A percentile compares a stretch with the other conserved stretches of the same genome.
phyloP scores from a whole-genome alignment of 2,113 vertebrate species.

The Pantherophis guttatus region DNA sequence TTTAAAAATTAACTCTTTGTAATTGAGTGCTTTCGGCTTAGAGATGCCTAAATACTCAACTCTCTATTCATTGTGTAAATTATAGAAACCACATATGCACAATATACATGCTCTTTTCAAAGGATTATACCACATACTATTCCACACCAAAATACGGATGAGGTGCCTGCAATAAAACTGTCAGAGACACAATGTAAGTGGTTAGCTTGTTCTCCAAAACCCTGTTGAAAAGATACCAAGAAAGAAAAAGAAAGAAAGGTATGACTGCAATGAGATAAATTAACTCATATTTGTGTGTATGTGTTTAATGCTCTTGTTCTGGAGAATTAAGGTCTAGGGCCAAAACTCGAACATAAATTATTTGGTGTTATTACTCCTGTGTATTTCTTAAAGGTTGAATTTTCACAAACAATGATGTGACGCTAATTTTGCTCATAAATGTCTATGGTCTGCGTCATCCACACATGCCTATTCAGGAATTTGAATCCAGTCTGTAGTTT shows the following conservation, averaged over 20 bases:
- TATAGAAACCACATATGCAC: neutral
- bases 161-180: neutral
- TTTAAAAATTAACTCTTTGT: constrained; percentile 16
- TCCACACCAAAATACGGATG: fast-evolving
- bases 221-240: neutral
- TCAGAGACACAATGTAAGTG: neutral
- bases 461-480: neutral
- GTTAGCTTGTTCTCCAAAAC: neutral
- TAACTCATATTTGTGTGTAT: neutral
- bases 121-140: neutral
- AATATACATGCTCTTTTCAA: neutral
- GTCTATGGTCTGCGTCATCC: neutral
- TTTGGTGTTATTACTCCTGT: neutral
- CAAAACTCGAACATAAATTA: neutral
- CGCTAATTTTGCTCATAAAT: constrained; percentile 12
- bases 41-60: neutral
- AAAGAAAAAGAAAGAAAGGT: neutral
- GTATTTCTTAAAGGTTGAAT: neutral
- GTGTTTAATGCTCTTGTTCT: neutral
- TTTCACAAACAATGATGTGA: neutral
- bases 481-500: neutral
- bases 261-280: neutral
- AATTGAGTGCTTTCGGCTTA: neutral
- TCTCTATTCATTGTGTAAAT: neutral
- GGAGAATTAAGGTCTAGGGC: neutral